A percentile compares a stretch with the other conserved stretches of the same genome.
These are phyloP conservation scores for Odontamblyopus lacepedii DNA, from an alignment of 2,797 vertebrate species.

Conservation along the genomic window DNA sequence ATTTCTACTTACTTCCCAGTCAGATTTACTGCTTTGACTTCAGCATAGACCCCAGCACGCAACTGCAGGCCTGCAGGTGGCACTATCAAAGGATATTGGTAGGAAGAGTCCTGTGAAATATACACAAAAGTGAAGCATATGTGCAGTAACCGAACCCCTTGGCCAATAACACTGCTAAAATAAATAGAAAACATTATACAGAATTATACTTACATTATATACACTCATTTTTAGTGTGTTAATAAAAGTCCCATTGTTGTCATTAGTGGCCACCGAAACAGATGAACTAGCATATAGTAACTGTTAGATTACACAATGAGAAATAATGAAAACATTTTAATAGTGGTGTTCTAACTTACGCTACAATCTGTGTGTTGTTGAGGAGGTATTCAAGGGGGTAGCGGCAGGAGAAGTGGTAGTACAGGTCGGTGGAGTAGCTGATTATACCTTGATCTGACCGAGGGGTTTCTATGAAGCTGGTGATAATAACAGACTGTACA, in stretches of 20 bases:
- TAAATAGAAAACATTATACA: not conserved
- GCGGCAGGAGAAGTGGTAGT: constrained; percentile 82
- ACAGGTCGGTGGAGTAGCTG: constrained; percentile 81
- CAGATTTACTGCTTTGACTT: constrained; percentile 77
- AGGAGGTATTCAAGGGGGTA: constrained; percentile 81
- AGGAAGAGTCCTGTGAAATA: constrained; percentile 64
- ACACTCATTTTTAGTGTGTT: constrained; percentile 76
- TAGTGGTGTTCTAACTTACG: constrained; percentile 64
- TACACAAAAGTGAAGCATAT: not conserved
- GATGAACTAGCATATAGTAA: constrained; percentile 68
- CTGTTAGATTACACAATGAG: not conserved
- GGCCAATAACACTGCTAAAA: not conserved
- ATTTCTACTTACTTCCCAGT: constrained; percentile 76
- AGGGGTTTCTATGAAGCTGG: constrained; percentile 76
- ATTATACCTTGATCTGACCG: constrained; percentile 64
- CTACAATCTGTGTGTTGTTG: constrained; percentile 78
- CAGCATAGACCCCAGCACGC: constrained; percentile 69
- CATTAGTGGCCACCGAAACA: constrained; percentile 76
- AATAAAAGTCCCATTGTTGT: constrained; percentile 81
- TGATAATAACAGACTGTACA: constrained; percentile 78
- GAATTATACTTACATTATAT: constrained; percentile 71
- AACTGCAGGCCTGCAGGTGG: constrained; percentile 70
- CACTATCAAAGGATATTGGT: constrained; percentile 48
- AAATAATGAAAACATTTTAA: not conserved
- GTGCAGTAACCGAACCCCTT: not conserved